Evolutionary conservation across 2,113 vertebrate species (phyloP).

Genomic region (Arenaria interpres): DNA sequence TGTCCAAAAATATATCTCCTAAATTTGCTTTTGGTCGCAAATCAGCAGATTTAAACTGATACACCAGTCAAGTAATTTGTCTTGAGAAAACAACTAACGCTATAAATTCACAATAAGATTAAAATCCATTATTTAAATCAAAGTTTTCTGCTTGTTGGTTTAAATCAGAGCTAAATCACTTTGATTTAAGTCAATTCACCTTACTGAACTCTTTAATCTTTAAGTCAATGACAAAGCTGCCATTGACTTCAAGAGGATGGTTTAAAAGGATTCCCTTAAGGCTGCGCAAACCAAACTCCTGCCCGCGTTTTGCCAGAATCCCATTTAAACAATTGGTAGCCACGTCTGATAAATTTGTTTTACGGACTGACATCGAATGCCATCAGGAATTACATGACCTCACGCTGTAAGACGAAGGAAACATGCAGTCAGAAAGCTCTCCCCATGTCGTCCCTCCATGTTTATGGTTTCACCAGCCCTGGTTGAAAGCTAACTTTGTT

Average conservation of each 20-base stretch:
- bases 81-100: constrained; percentile 6
- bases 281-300: background rate
- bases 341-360: background rate
- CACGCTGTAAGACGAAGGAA: fast-evolving
- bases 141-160: constrained; percentile 32
- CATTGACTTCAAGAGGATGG: background rate
- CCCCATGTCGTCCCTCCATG: fast-evolving
- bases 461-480: background rate
- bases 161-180: constrained; percentile 22
- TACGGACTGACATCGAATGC: background rate
- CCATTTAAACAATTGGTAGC: background rate
- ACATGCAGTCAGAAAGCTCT: background rate
- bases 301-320: background rate
- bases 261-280: background rate
- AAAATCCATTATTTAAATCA: constrained; percentile 49
- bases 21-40: background rate
- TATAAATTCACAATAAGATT: constrained; percentile 37
- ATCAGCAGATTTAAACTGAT: background rate
- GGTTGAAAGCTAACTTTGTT: background rate
- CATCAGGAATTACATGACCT: background rate
- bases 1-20: background rate
- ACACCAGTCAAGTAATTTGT: background rate
- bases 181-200: constrained; percentile 32
- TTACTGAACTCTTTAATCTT: constrained; percentile 20
- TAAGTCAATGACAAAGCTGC: constrained; percentile 21